Base-by-base conservation (phyloP, 1,140 invertebrate genomes). In the Hypsibius dujardini region DNA sequence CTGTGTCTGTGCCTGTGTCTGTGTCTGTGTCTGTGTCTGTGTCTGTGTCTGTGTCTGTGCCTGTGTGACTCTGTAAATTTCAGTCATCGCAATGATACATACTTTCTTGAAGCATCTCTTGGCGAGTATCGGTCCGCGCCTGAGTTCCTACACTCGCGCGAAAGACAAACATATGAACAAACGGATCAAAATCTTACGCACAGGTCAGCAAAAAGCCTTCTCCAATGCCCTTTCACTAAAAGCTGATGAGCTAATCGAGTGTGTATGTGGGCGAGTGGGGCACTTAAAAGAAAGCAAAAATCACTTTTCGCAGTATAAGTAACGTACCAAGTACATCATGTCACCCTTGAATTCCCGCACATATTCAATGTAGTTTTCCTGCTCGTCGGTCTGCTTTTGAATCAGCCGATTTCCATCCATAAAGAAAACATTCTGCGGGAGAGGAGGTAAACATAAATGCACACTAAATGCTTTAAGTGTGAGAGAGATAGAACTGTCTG, bases 361-460 rank as follows among this genome's bases (percentile, higher is more conserved):
- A n/a, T 56, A 56, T n/a, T 56, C 50, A n/a, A 56, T 56, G n/a
- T 7, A 56, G 50, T 56, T 56, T n/a, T 56, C 50, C 50, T 56
- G 50, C 50, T 56, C 50, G 50, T 56, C 50, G 7, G 50, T 56
- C 50, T 56, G 50, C 50, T n/a, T 7, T n/a, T 56, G 50, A 7
- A 56, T 56, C 50, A 56, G 50, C 50, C 50, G 50, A n/a, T 56
- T 56, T 7, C 50, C 50, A 56, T 56, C 50, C 7, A 56, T n/a
- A 56, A 56, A n/a, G 50, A 56, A 56, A 56, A 56, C 50, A 56
- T 56, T 56, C 50, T 56, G 50, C n/a, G n/a, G n/a, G 7, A 56
- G n/a, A 7, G n/a, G n/a, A n/a, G 50, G n/a, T 7, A 56, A 56
- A n/a, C 7, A 56, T 56, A 56, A 7, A 7, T 56, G 50, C n/a